phyloP scores from a whole-genome alignment of 2,888 invertebrate genomes.

The Cantharis rustica region DNA sequence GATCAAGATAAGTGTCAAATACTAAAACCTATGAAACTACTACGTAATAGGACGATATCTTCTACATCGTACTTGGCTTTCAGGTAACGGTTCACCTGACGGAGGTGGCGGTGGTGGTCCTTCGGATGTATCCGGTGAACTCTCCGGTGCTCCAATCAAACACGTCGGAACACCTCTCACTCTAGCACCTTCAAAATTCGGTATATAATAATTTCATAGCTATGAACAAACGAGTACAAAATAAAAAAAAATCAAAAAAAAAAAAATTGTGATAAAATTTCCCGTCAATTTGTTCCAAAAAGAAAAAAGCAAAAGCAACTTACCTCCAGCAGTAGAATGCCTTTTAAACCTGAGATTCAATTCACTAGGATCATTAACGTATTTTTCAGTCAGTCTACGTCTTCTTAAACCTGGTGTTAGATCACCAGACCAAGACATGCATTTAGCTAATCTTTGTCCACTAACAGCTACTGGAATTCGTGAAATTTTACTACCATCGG shows the following conservation, averaged over 20 bases:
- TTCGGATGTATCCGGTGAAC: constrained; percentile 49
- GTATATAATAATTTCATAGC: constrained; percentile 26
- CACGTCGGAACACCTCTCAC: constrained; percentile 54
- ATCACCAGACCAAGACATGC: constrained; percentile 71
- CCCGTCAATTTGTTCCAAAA: background rate
- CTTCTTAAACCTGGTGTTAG: constrained; percentile 73
- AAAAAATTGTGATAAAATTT: background rate
- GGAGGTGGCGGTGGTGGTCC: constrained; percentile 52
- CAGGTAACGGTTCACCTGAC: constrained; percentile 51
- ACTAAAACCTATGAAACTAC: constrained; percentile 34
- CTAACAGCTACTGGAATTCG: constrained; percentile 69
- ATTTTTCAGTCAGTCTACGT: constrained; percentile 79
- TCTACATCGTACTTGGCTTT: constrained; percentile 53
- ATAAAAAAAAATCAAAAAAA: background rate
- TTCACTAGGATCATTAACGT: constrained; percentile 83
- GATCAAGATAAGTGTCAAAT: constrained; percentile 28
- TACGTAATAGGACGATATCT: constrained; percentile 55
- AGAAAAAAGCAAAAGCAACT: background rate
- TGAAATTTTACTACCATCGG: constrained; percentile 59
- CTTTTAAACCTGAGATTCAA: constrained; percentile 80
- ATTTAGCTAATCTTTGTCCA: constrained; percentile 67
- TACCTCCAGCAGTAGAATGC: constrained; percentile 55
- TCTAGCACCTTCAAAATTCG: constrained; percentile 47
- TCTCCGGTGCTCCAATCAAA: constrained; percentile 50
- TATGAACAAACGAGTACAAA: constrained; percentile 12